Percentiles rank a stretch among this genome's conserved stretches.
These are phyloP conservation scores for Pandemis heparana DNA, from an alignment of 2,888 invertebrate species.

Conservation along the genomic window DNA sequence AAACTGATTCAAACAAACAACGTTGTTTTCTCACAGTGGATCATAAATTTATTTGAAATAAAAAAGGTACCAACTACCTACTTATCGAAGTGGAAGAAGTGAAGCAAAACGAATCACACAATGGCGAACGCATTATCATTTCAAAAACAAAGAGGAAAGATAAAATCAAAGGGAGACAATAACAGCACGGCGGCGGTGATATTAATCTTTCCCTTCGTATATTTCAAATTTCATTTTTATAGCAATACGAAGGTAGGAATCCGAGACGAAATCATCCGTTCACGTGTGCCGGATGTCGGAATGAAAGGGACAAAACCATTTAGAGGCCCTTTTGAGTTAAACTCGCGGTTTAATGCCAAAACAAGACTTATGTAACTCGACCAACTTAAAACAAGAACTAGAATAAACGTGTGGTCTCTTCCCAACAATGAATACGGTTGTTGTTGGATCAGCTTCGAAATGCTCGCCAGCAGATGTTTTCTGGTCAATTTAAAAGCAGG, in stretches of 20 bases:
- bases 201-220: constrained; percentile 47
- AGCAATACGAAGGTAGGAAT: constrained; percentile 57
- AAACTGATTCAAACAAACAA: too few relatives aligned
- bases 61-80: constrained; percentile 6
- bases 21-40: too few relatives aligned
- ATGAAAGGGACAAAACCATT: constrained; percentile 73
- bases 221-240: constrained; percentile 61
- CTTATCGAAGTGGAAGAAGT: constrained; percentile 27
- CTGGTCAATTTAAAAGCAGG: constrained; percentile 55
- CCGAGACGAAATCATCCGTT: constrained; percentile 58
- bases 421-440: constrained; percentile 53
- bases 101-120: constrained; percentile 41
- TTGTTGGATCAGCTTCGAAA: constrained; percentile 51
- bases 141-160: constrained; percentile 45
- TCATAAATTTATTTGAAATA: constrained; percentile 19
- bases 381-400: constrained; percentile 47
- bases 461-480: constrained; percentile 45
- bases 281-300: constrained; percentile 80
- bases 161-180: constrained; percentile 49
- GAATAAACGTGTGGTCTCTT: neutral
- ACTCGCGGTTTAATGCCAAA: constrained; percentile 74
- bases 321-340: constrained; percentile 66
- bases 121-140: constrained; percentile 40
- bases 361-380: constrained; percentile 66
- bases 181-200: constrained; percentile 46